Conservation (phyloP, 2,113 vertebrate species). For the Tringa solitaria region DNA sequence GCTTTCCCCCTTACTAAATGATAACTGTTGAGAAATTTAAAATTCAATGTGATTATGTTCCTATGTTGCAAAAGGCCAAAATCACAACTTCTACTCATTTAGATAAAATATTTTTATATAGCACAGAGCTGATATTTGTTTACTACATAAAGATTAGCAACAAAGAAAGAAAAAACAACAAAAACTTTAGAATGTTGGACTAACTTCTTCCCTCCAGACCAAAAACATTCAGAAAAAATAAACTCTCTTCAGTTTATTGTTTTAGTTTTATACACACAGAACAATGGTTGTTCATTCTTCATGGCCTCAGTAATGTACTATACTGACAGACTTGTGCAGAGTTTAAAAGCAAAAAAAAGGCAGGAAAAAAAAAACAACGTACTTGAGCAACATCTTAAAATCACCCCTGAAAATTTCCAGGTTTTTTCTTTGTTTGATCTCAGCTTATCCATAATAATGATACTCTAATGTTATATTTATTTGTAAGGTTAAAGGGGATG, state of each 20-base stretch:
- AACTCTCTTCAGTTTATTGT: neutral
- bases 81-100: neutral
- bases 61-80: neutral
- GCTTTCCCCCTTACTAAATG: neutral
- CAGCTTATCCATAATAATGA: neutral
- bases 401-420: neutral
- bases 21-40: neutral
- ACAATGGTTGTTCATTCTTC: neutral
- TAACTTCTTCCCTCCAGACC: neutral
- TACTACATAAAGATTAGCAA: neutral
- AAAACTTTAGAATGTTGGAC: neutral
- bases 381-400: neutral
- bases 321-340: neutral
- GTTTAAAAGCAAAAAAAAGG: neutral
- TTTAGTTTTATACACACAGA: neutral
- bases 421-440: neutral
- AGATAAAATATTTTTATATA: neutral
- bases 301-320: neutral
- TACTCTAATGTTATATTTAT: neutral
- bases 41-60: neutral
- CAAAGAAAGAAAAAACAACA: neutral
- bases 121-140: neutral
- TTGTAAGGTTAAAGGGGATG: neutral
- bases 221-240: slow-evolving; percentile 36
- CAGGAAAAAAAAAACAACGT: neutral